phyloP scores from a whole-genome alignment of 2,797 vertebrate genomes.

The Mus spretus region DNA sequence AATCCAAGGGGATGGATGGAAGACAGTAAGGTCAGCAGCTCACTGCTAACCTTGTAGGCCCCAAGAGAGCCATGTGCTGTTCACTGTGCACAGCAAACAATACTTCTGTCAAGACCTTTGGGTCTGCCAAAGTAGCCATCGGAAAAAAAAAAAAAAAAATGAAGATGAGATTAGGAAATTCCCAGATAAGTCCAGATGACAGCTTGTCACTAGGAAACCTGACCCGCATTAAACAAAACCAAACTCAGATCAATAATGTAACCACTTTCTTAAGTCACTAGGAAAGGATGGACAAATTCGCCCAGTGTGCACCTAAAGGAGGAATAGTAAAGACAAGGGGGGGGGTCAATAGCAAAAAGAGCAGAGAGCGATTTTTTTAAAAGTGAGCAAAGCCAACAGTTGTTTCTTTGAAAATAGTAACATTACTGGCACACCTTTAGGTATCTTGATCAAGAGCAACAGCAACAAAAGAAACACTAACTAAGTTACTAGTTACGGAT shows the following conservation, averaged over 20 bases:
- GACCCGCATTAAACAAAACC: background rate
- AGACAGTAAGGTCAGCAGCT: background rate
- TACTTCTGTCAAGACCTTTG: background rate
- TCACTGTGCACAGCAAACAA: background rate
- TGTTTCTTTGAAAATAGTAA: background rate
- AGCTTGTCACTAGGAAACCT: background rate
- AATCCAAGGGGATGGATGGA: too few species aligned
- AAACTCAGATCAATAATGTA: background rate
- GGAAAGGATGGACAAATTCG: background rate
- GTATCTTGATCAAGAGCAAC: too few species aligned
- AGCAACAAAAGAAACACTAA: background rate
- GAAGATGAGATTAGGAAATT: background rate
- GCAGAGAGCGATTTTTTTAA: background rate
- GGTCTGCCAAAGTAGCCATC: background rate
- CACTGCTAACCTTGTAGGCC: background rate
- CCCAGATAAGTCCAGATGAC: background rate
- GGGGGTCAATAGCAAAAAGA: background rate
- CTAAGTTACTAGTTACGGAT: background rate
- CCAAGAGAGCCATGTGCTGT: background rate
- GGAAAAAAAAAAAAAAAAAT: background rate
- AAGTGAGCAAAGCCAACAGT: background rate
- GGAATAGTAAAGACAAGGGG: background rate
- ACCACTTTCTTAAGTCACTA: background rate
- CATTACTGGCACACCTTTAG: too few species aligned
- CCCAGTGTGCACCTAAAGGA: background rate